Base-by-base conservation (phyloP, 2,113 vertebrate genomes). In the Ophiodon elongatus region DNA sequence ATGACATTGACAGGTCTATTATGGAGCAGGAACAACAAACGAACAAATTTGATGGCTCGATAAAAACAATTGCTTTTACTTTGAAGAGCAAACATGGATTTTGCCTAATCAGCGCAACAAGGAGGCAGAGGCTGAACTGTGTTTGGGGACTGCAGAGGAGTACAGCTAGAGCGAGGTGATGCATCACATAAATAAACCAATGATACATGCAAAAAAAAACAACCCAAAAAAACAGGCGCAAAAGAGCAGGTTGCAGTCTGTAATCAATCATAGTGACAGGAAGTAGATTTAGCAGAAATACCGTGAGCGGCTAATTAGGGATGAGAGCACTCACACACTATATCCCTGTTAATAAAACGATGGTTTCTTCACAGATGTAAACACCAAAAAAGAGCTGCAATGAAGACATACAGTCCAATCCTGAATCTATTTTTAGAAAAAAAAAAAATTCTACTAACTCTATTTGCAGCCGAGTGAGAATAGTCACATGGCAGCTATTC, bases 191-290 rank as follows among this genome's bases (percentile, higher is more conserved):
- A 89, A 90, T 71, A 91, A 91, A 86, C 73, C 19, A 0, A 67
- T 80, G 35, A 68, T 31, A 71, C 50, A 80, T 74, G 84, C 77
- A 88, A 79, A 84, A 89, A 74, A 84, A 21, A 33, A 2, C 4
- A 33, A 45, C 56, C 59, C n/a, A n/a, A n/a, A n/a, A n/a, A n/a
- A n/a, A 52, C 8, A 41, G 35, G 19, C 0, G 27, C 39, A 73
- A 41, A 77, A 35, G 62, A 79, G 80, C 73, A 54, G 39, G 45
- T 63, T 39, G 70, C 73, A 37, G 35, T 50, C 62, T 74, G 59
- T 83, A 88, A 94, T 93, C 80, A 79, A 84, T 94, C 91, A 91
- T n/a, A 21, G 60, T 80, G 89, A 93, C 89, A 80, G 78, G 57
- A 77, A 87, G 85, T 82, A 76, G 75, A 90, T 85, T 84, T 73